Conservation (phyloP, 2,797 vertebrate genomes). For the Setipinna tenuifilis region DNA sequence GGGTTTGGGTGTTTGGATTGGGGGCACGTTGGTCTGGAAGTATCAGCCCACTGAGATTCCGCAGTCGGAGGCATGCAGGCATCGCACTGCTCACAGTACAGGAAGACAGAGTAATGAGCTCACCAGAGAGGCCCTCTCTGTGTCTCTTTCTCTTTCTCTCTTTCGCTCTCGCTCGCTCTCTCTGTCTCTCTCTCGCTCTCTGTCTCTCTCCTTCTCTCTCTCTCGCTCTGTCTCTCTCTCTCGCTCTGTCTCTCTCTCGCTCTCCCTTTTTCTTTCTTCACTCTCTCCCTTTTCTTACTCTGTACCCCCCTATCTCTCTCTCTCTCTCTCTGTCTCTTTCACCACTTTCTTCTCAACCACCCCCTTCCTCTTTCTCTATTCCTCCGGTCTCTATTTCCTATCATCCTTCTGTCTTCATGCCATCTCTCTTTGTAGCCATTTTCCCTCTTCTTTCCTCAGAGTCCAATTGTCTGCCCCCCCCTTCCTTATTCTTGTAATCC, state of each 20-base stretch:
- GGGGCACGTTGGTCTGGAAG: not conserved
- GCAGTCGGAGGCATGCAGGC: not conserved
- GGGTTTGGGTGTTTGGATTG: not conserved
- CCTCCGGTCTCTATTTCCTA: too few relatives aligned
- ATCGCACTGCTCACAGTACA: not conserved
- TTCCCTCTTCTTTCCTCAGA: too few relatives aligned
- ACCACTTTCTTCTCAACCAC: too few relatives aligned
- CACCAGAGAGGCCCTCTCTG: not conserved
- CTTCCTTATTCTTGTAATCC: not conserved
- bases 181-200: not conserved
- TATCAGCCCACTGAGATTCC: not conserved
- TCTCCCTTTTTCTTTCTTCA: too few relatives aligned
- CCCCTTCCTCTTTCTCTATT: too few relatives aligned
- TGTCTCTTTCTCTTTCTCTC: not conserved
- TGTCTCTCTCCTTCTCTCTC: not conserved
- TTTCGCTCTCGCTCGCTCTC: not conserved
- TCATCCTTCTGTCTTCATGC: too few relatives aligned
- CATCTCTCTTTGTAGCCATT: too few relatives aligned
- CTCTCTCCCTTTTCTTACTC: too few relatives aligned
- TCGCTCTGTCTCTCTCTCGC: not conserved
- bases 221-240: not conserved
- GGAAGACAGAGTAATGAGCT: not conserved
- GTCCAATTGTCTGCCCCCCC: not conserved
- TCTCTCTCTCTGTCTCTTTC: too few relatives aligned
- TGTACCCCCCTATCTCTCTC: too few relatives aligned